phyloP scores from a whole-genome alignment of 2,888 invertebrate species.

The Lysandra coridon region DNA sequence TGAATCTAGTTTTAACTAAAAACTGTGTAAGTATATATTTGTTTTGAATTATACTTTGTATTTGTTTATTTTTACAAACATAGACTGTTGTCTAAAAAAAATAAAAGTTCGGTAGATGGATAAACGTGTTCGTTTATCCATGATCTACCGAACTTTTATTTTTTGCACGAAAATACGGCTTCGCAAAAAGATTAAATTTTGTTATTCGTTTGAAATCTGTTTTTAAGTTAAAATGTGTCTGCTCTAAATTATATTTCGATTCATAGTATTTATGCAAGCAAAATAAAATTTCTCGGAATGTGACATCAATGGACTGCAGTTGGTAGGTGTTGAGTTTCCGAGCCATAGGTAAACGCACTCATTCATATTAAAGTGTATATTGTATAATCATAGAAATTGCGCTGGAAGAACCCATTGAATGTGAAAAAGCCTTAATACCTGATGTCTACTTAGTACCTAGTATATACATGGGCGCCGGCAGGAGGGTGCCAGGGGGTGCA shows the following conservation, averaged over 20 bases:
- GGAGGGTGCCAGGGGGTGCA: no score
- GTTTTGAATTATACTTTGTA: no score
- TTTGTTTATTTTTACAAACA: neutral
- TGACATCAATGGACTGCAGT: slow-evolving; percentile 54
- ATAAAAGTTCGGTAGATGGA: no score
- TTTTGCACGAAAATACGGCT: neutral
- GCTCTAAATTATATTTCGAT: slow-evolving; percentile 44
- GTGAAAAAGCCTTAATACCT: neutral
- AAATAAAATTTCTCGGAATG: slow-evolving; percentile 65
- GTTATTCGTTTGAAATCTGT: neutral
- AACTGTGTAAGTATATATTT: no score
- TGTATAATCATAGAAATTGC: slow-evolving; percentile 36
- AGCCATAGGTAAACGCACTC: slow-evolving; percentile 51
- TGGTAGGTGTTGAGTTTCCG: slow-evolving; percentile 64
- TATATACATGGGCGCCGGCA: no score
- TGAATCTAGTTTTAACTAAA: no score
- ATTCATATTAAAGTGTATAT: slow-evolving; percentile 37
- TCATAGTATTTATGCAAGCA: slow-evolving; percentile 57
- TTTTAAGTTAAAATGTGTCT: slow-evolving; percentile 38
- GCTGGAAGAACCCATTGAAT: slow-evolving; percentile 15
- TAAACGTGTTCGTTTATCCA: neutral
- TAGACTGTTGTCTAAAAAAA: neutral
- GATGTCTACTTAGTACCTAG: neutral
- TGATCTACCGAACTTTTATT: neutral
- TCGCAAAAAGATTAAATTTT: neutral